Percentiles rank a stretch among this genome's conserved stretches.
These are phyloP conservation scores for Suncus etruscus DNA, from an alignment of 2,113 vertebrate genomes.

Conservation along the genomic window DNA sequence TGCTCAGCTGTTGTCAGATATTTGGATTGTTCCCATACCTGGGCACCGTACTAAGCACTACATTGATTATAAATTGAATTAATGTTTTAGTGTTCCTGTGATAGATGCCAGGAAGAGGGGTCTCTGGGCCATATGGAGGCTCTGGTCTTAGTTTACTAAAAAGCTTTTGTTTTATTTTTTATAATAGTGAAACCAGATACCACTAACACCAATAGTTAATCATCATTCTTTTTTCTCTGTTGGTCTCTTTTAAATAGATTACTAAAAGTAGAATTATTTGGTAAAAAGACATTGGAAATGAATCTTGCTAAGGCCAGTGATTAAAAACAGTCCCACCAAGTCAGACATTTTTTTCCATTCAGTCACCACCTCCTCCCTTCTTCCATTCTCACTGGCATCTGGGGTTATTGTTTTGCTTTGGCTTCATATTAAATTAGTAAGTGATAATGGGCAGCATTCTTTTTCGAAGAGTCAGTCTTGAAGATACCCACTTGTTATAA, in stretches of 20 bases:
- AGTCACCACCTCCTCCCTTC: neutral
- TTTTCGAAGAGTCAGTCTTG: slow-evolving; percentile 62
- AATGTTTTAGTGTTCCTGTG: too few relatives aligned
- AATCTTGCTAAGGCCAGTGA: slow-evolving; percentile 37
- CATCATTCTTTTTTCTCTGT: too few relatives aligned
- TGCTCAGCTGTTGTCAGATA: too few relatives aligned
- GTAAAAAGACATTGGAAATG: slow-evolving; percentile 42
- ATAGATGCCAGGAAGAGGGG: too few relatives aligned
- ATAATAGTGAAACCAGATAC: too few relatives aligned
- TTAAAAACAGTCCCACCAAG: slow-evolving; percentile 11
- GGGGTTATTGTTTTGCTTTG: slow-evolving; percentile 41
- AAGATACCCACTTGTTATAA: slow-evolving; percentile 66
- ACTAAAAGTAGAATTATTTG: slow-evolving; percentile 54
- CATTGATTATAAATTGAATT: too few relatives aligned
- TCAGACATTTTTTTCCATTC: neutral
- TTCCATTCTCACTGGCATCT: neutral
- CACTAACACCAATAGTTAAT: too few relatives aligned
- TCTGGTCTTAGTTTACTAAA: too few relatives aligned
- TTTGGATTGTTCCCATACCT: too few relatives aligned
- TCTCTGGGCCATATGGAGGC: too few relatives aligned
- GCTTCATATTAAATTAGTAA: slow-evolving; percentile 63
- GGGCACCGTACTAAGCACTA: too few relatives aligned
- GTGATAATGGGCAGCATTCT: slow-evolving; percentile 24
- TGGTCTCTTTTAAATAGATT: slow-evolving; percentile 49
- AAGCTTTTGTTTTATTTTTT: too few relatives aligned